Conservation (phyloP, 2,888 invertebrate species). For the Sphinx pinastri region DNA sequence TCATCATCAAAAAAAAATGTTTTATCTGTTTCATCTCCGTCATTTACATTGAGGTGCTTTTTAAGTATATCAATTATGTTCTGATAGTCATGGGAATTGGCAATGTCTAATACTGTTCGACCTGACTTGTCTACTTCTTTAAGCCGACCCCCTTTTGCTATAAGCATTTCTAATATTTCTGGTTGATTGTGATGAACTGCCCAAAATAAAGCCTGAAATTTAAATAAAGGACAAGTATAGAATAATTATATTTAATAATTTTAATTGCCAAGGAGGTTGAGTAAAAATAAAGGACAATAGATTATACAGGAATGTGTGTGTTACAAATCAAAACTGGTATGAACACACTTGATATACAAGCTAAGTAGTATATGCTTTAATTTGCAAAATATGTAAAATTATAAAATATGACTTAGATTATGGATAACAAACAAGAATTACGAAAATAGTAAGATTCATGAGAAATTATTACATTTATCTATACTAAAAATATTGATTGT, state of each 20-base stretch:
- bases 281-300: too few species aligned
- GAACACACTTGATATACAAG: too few species aligned
- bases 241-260: not conserved
- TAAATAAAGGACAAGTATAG: not conserved
- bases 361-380: too few species aligned
- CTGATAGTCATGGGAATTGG: conserved; percentile 76
- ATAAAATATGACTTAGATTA: not conserved
- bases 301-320: too few species aligned
- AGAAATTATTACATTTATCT: too few species aligned
- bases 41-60: conserved; percentile 55
- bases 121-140: conserved; percentile 78
- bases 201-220: conserved; percentile 85
- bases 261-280: too few species aligned
- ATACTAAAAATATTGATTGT: too few species aligned
- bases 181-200: conserved; percentile 83
- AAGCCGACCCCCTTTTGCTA: conserved; percentile 78
- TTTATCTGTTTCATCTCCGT: conserved; percentile 47
- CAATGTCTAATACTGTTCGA: conserved; percentile 80
- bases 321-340: too few species aligned
- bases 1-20: conserved; percentile 43
- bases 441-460: too few species aligned
- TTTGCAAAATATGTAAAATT: not conserved
- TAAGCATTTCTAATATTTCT: conserved; percentile 80
- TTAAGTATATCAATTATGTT: conserved; percentile 75
- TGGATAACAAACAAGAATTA: not conserved